Evolutionary conservation across 2,797 vertebrate genomes (phyloP), one percentile per base, ranked within the genome.

Genomic region (Ciconia nigra): DNA sequence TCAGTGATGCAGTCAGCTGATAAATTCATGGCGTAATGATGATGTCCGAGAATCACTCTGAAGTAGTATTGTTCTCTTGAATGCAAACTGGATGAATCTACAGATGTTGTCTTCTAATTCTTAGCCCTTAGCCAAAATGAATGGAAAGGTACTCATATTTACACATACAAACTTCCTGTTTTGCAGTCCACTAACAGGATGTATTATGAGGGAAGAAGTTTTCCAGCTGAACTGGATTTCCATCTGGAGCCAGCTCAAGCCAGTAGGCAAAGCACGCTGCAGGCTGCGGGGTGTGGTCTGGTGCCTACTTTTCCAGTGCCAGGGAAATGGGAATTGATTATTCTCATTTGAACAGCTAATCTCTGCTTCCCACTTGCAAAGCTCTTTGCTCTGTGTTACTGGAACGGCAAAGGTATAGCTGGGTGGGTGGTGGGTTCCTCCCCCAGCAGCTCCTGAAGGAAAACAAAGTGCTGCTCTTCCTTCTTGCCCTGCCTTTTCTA

Each of bases 211-310:
- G 52, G 57, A 83, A 49, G 35, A 44, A 49, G 65, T 94, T 95
- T 97, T 95, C 94, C 87, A 95, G 94, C 51, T 83, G 51, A 93
- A 88, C 80, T 90, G 85, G 91, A 92, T 95, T 95, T 95, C 89
- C 0, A 0, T 24, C 77, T 73, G 70, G 15, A 92, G 19, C 59
- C 90, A 92, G 86, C 66, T 92, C 51, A 76, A 76, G 33, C 52
- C 88, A 80, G 74, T 10, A 90, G 90, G 92, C 83, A 83, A 84
- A 85, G 78, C 51, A 49, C 84, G 90, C 51, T 1, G 6, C 62
- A 25, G 70, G 46, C 83, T 73, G 58, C 0, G 7, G 58, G 70
- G 59, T 80, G 90, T 58, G 44, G 39, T 66, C 55, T 55, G 4
- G 2, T 85, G 87, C 83, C 86, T 89, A 59, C 41, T 73, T 65